Base-by-base conservation (phyloP, 2,113 vertebrate genomes). In the Notothenia rossii region DNA sequence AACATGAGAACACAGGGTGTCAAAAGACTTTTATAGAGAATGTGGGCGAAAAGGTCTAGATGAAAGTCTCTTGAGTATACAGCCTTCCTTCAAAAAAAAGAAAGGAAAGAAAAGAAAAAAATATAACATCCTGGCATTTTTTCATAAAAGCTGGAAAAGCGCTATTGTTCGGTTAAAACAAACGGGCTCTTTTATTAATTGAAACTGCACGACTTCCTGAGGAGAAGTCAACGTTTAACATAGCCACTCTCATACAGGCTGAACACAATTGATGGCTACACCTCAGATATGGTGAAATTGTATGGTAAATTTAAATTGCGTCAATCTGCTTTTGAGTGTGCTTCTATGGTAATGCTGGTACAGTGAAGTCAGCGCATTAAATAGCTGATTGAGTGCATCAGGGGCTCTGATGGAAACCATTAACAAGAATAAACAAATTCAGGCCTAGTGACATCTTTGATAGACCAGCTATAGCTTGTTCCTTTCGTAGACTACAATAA, bases 381-480 rank as follows among this genome's bases (percentile, higher is more conserved):
- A 79, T 55, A 79, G 84, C 68, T 93, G 88, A 91, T 88, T 89
- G 88, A 92, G 87, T 89, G 87, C 83, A 91, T 92, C 85, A 85
- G 82, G 65, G 79, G 70, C 88, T 89, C 82, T 85, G 80, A 91
- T 92, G 86, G 91, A 91, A 91, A 91, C 88, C 87, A 94, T 93
- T 93, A 92, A 84, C 78, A 87, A 84, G 89, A 94, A 93, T 89
- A 92, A 91, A 93, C 83, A 92, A 86, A 94, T 89, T 83, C 85
- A 86, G 82, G 79, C 81, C 72, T 83, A 48, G 69, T 88, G 81
- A 94, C 75, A 86, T 82, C 55, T 87, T 86, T 82, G 84, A 75
- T 69, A 63, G 68, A 83, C 58, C 62, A 72, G 79, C 89, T 78
- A 75, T 62, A 77, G 80, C 77, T 70, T 81, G 72, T 84, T 85